phyloP scores from a whole-genome alignment of 1,140 invertebrate genomes.

The Oncopeltus fasciatus region DNA sequence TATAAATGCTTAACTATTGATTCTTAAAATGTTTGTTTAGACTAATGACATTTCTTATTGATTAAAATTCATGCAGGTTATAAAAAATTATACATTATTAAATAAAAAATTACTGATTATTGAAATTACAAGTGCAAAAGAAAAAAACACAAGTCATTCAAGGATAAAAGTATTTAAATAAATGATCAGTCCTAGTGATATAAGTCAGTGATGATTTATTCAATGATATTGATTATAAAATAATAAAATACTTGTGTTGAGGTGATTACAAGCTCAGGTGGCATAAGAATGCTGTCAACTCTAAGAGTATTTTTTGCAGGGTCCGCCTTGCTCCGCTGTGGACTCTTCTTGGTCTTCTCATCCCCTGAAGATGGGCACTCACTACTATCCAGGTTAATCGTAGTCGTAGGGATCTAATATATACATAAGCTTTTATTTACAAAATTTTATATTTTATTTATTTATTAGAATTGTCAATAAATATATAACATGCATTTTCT shows the following conservation, averaged over 20 bases:
- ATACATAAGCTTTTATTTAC: neutral
- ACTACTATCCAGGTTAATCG: slow-evolving; percentile 35
- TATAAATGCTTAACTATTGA: too few species aligned
- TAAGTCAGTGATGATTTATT: neutral
- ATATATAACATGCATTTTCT: too few species aligned
- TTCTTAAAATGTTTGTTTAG: too few species aligned
- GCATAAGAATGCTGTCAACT: slow-evolving; percentile 35
- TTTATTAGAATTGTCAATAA: too few species aligned
- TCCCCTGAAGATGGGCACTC: slow-evolving; percentile 32
- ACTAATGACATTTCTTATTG: too few species aligned
- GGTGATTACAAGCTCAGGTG: slow-evolving; percentile 38
- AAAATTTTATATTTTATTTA: neutral
- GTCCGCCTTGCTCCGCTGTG: neutral
- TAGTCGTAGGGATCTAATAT: slow-evolving; percentile 32
- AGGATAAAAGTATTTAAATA: too few species aligned
- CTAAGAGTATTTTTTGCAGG: neutral
- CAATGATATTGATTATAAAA: slow-evolving; percentile 14
- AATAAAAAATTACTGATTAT: too few species aligned
- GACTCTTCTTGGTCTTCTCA: slow-evolving; percentile 28
- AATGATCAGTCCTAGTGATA: too few species aligned
- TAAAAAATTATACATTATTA: too few species aligned
- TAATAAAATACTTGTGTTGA: slow-evolving; percentile 26
- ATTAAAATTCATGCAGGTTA: too few species aligned
- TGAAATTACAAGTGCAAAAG: too few species aligned
- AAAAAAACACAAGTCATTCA: too few species aligned